These are phyloP conservation scores for Perdita meconis DNA, from an alignment of 2,888 invertebrate species.

Conservation along the genomic window DNA sequence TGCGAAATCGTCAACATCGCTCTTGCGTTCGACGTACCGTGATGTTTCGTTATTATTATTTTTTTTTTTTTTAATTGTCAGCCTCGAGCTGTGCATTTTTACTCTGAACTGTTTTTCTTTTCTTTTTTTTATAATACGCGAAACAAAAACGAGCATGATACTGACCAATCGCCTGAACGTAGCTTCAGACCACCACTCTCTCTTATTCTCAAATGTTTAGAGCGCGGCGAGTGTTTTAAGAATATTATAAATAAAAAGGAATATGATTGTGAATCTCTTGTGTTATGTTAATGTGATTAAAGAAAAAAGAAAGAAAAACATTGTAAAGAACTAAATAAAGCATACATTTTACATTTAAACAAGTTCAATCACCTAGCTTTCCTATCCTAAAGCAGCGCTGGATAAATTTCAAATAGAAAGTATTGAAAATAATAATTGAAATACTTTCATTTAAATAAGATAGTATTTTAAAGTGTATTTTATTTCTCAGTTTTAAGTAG, in stretches of 20 bases:
- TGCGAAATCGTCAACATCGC: slow-evolving; percentile 75
- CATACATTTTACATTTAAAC: slow-evolving; percentile 83
- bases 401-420: too few species aligned
- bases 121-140: slow-evolving; percentile 49
- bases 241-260: slow-evolving; percentile 87
- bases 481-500: too few species aligned
- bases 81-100: slow-evolving; percentile 35
- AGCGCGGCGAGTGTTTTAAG: slow-evolving; percentile 84
- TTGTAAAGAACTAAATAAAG: slow-evolving; percentile 87
- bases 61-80: slow-evolving; percentile 16
- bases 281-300: slow-evolving; percentile 87
- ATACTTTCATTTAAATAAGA: too few species aligned
- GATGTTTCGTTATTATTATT: slow-evolving; percentile 44
- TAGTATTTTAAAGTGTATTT: too few species aligned
- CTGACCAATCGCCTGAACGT: slow-evolving; percentile 83
- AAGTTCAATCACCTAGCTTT: not conserved
- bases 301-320: slow-evolving; percentile 86
- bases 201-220: slow-evolving; percentile 79
- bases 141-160: slow-evolving; percentile 76
- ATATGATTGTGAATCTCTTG: slow-evolving; percentile 89
- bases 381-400: too few species aligned
- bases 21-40: slow-evolving; percentile 70
- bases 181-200: slow-evolving; percentile 80
- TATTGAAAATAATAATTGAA: too few species aligned
- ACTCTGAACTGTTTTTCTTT: slow-evolving; percentile 1